Evolutionary conservation across 2,888 invertebrate species (phyloP).

Genomic region (Sicus ferrugineus): DNA sequence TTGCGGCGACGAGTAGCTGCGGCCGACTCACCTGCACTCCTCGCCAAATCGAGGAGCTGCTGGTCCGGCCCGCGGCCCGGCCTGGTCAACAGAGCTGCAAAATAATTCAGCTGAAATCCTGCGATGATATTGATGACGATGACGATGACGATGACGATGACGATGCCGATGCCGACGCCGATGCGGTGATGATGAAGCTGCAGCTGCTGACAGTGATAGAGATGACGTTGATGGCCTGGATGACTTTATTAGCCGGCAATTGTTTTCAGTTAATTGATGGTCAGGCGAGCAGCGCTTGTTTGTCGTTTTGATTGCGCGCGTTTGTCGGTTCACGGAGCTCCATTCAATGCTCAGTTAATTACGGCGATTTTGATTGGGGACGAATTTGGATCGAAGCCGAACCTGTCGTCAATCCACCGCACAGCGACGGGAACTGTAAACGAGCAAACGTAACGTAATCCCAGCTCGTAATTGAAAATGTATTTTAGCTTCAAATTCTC

Average conservation of each 20-base stretch:
- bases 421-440: too few species aligned
- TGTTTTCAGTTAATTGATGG: slow-evolving; percentile 16
- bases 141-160: background rate
- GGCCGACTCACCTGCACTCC: background rate
- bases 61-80: too few species aligned
- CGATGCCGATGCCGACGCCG: background rate
- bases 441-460: too few species aligned
- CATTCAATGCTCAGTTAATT: too few species aligned
- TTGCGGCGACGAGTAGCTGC: background rate
- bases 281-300: background rate
- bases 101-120: background rate
- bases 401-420: too few species aligned
- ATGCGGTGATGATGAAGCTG: background rate
- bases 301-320: background rate
- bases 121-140: background rate
- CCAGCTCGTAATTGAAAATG: too few species aligned
- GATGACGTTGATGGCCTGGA: background rate
- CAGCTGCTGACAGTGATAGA: background rate
- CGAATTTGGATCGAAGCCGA: too few species aligned
- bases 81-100: background rate
- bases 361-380: too few species aligned
- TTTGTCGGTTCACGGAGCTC: too few species aligned
- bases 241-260: slow-evolving; percentile 16
- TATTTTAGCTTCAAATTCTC: too few species aligned
- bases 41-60: too few species aligned